Conservation (phyloP, 2,113 vertebrate genomes). For the Oncorhynchus kisutch region DNA sequence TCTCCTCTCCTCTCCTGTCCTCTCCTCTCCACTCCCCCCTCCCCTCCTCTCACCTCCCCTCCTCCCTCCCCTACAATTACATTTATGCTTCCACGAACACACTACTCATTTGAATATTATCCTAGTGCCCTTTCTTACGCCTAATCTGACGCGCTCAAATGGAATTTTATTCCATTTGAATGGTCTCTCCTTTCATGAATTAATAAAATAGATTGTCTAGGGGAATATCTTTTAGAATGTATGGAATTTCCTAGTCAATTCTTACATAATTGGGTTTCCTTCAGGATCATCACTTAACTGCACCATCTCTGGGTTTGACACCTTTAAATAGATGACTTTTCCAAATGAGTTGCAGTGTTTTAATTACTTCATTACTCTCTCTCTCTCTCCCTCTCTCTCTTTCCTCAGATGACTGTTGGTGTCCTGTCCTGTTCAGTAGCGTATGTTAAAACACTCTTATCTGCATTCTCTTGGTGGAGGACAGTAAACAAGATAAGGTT, state of each 20-base stretch:
- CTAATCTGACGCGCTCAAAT: constrained; percentile 23
- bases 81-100: constrained; percentile 24
- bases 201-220: not conserved
- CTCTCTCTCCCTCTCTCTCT: not conserved
- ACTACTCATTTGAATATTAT: constrained; percentile 32
- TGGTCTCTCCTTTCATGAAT: constrained; percentile 9
- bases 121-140: constrained; percentile 3
- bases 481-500: constrained; percentile 51
- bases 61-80: constrained; percentile 28
- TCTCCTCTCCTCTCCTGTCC: not conserved
- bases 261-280: constrained; percentile 9
- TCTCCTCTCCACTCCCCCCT: not conserved
- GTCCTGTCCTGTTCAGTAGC: not conserved
- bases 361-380: not conserved
- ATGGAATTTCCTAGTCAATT: not conserved
- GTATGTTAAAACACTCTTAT: constrained; percentile 41
- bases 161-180: constrained; percentile 20
- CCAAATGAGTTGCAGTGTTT: not conserved
- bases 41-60: not conserved
- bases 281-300: constrained; percentile 3
- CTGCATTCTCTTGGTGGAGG: constrained; percentile 35
- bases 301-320: constrained; percentile 6
- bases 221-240: not conserved
- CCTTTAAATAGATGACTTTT: constrained; percentile 12
- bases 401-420: not conserved